phyloP scores from a whole-genome alignment of 2,797 vertebrate species.

The Takifugu rubripes region DNA sequence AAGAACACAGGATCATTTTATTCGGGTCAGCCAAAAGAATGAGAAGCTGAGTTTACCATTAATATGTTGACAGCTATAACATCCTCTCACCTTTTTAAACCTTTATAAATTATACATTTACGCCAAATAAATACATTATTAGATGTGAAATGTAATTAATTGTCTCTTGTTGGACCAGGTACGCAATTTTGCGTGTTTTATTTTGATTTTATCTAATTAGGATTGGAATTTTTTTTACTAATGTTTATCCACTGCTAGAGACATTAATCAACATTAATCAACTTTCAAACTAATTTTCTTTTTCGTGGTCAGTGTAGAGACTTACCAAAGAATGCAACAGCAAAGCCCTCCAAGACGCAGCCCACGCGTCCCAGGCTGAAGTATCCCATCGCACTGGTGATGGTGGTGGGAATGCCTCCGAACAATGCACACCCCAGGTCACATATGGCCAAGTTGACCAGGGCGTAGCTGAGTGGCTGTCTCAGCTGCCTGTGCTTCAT shows the following conservation, averaged over 20 bases:
- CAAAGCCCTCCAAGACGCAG: constrained; percentile 84
- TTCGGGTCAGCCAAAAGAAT: no score
- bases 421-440: constrained; percentile 83
- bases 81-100: no score
- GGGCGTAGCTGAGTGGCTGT: constrained; percentile 83
- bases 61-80: no score
- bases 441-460: constrained; percentile 84
- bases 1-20: background rate
- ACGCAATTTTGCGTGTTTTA: background rate
- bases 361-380: constrained; percentile 82
- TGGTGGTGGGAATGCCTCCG: constrained; percentile 76
- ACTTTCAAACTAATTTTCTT: background rate
- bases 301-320: background rate
- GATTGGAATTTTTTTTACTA: background rate
- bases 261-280: background rate
- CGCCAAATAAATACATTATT: no score
- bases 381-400: constrained; percentile 81
- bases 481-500: constrained; percentile 76
- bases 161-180: background rate
- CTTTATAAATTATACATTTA: no score
- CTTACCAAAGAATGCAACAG: constrained; percentile 87
- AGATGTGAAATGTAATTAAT: no score
- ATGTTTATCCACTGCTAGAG: background rate
- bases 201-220: background rate
- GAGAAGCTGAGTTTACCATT: no score